Evolutionary conservation across 1,140 invertebrate species (phyloP).

Genomic region (Drosophila pseudoobscura): DNA sequence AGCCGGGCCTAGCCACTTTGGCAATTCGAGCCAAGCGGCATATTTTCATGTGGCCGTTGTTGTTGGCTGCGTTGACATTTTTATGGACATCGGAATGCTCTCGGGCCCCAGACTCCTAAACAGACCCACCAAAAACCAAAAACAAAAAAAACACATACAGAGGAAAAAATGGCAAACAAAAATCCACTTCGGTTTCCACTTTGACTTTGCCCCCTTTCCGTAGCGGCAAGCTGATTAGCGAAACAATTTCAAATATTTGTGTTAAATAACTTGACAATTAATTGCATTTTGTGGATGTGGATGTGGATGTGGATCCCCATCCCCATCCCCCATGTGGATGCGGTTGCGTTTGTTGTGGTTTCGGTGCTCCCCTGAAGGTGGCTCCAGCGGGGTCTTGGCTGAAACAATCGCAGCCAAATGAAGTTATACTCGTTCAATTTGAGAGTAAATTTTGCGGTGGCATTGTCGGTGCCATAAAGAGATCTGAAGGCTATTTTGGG

Average conservation of each 20-base stretch:
- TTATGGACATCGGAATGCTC: conserved; percentile 72
- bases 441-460: conserved; percentile 23
- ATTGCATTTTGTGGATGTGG: conserved; percentile 55
- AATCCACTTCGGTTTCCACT: conserved; percentile 34
- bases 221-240: conserved; percentile 51
- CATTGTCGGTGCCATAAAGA: conserved; percentile 50
- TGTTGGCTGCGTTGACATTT: conserved; percentile 73
- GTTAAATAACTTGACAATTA: conserved; percentile 66
- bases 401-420: conserved; percentile 36
- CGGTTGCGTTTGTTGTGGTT: conserved; percentile 52
- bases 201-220: conserved; percentile 55
- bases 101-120: conserved; percentile 27
- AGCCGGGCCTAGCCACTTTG: conserved; percentile 44
- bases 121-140: conserved; percentile 29
- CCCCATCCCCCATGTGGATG: background rate
- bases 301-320: too few species aligned
- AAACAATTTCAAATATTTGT: conserved; percentile 70
- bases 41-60: conserved; percentile 47
- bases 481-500: conserved; percentile 9
- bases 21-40: conserved; percentile 55
- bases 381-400: background rate
- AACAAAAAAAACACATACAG: background rate
- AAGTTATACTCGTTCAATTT: conserved; percentile 41
- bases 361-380: background rate
- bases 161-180: background rate